These are phyloP conservation scores for Danio kyathit DNA, from an alignment of 2,797 vertebrate genomes.

Conservation along the genomic window DNA sequence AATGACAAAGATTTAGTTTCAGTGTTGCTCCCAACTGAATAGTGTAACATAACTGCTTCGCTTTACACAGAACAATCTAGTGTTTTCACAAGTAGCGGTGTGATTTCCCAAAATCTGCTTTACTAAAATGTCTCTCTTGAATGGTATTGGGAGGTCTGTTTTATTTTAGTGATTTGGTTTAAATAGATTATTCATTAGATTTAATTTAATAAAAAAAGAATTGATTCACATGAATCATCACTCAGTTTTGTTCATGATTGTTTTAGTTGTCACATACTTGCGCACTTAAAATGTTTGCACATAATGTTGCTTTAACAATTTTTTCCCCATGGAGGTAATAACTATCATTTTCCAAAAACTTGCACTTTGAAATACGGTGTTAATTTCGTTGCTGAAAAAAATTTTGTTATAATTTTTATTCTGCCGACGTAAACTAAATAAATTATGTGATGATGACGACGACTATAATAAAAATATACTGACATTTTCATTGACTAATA, in stretches of 20 bases:
- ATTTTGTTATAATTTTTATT: no score
- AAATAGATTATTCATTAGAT: neutral
- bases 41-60: neutral
- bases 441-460: no score
- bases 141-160: neutral
- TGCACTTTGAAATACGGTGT: no score
- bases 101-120: neutral
- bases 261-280: no score
- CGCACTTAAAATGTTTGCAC: no score
- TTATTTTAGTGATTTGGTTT: neutral
- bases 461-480: no score
- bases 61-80: neutral
- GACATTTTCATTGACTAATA: no score
- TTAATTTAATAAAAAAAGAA: neutral
- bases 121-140: neutral
- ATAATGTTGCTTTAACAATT: no score
- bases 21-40: neutral
- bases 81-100: conserved; percentile 14
- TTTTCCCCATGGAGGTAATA: no score
- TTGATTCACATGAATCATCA: neutral
- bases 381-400: no score
- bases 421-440: no score
- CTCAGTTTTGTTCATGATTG: neutral
- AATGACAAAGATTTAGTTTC: neutral
- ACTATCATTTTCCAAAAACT: no score